phyloP scores from a whole-genome alignment of 1,140 invertebrate genomes.

The Lucilia sericata region DNA sequence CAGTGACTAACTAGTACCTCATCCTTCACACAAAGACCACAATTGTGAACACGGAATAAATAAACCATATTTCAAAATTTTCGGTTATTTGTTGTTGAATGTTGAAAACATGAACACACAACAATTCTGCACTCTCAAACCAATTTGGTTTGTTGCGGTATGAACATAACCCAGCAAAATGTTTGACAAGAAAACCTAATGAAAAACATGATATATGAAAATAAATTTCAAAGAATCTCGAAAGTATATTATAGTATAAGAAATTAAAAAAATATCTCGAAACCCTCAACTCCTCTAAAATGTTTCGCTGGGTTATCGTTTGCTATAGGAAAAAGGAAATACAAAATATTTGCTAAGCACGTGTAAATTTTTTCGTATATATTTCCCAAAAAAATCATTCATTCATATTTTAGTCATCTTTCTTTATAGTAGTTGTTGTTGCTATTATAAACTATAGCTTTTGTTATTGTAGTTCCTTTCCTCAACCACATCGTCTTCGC shows the following conservation, averaged over 20 bases:
- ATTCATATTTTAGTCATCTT: neutral
- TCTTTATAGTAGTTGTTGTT: neutral
- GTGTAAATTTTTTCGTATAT: neutral
- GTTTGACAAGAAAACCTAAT: no score
- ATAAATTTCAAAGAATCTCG: no score
- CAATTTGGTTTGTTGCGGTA: no score
- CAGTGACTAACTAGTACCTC: no score
- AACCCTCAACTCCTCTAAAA: neutral
- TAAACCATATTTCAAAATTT: neutral
- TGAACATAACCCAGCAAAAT: no score
- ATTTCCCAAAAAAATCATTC: neutral
- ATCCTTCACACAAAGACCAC: neutral
- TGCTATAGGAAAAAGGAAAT: neutral
- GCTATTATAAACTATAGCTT: neutral
- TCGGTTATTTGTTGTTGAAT: neutral
- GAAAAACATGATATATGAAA: no score
- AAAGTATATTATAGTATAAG: no score
- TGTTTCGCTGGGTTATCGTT: neutral
- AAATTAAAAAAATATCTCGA: no score
- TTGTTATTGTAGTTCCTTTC: neutral
- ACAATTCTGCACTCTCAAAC: no score
- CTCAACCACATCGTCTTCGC: neutral
- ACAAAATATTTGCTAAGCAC: neutral
- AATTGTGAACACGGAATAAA: conserved; percentile 4
- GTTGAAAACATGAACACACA: neutral